Percentiles rank a stretch among this genome's conserved stretches.
These are phyloP conservation scores for Channa striata DNA, from an alignment of 2,797 vertebrate genomes.

Conservation along the genomic window DNA sequence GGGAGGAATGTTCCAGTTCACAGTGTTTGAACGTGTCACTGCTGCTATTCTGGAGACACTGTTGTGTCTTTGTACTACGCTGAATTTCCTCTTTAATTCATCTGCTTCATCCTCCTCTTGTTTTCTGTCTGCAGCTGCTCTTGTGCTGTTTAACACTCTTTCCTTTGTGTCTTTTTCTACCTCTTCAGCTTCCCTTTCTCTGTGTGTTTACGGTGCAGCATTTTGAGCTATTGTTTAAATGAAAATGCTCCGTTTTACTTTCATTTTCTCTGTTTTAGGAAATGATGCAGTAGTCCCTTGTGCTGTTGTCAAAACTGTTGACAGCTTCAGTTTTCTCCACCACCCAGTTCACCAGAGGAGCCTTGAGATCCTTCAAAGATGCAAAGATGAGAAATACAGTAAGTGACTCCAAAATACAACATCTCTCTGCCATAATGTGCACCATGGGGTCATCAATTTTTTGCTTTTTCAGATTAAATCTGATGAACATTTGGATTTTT, in stretches of 20 bases:
- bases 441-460: too few species aligned
- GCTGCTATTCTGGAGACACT: background rate
- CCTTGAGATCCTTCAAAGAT: constrained; percentile 99
- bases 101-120: background rate
- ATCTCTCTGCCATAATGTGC: background rate
- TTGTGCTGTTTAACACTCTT: background rate
- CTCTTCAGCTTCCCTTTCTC: background rate
- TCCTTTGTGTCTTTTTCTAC: background rate
- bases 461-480: too few species aligned
- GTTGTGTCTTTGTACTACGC: constrained; percentile 14
- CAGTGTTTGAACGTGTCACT: constrained; percentile 19
- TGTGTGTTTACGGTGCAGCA: background rate
- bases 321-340: constrained; percentile 99
- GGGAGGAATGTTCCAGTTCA: constrained; percentile 10
- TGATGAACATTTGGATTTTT: background rate
- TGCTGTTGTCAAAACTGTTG: constrained; percentile 90
- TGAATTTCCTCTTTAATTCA: constrained; percentile 4
- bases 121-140: constrained; percentile 7
- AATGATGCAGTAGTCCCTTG: constrained; percentile 87
- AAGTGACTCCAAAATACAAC: constrained; percentile 76
- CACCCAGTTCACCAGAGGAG: constrained; percentile 99
- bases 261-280: constrained; percentile 37
- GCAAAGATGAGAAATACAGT: constrained; percentile 99
- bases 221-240: background rate
- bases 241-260: background rate